phyloP scores from a whole-genome alignment of 1,140 invertebrate species.

The Protaetia brevitarsis region DNA sequence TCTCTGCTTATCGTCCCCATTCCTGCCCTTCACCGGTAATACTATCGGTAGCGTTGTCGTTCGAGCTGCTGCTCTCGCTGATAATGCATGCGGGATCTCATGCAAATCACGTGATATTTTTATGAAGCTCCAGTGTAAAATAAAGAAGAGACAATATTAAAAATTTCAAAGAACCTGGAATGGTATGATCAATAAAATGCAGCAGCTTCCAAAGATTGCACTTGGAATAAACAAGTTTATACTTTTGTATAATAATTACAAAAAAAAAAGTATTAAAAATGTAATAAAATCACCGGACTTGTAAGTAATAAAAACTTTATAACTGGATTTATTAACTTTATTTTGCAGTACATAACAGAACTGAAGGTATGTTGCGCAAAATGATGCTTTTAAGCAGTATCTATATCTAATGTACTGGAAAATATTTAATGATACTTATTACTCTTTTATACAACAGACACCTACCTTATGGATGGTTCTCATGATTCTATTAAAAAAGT shows the following conservation, averaged over 20 bases:
- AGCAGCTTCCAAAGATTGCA: not conserved
- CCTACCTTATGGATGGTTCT: no score
- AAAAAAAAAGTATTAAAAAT: not conserved
- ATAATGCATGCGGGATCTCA: not conserved
- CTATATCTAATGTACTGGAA: no score
- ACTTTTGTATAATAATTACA: not conserved
- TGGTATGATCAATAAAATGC: slow-evolving; percentile 5
- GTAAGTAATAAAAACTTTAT: no score
- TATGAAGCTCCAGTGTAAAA: not conserved
- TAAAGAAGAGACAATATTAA: slow-evolving; percentile 9
- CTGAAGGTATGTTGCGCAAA: no score
- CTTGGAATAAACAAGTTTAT: not conserved
- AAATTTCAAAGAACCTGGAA: not conserved
- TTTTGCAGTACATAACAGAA: no score
- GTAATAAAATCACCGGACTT: not conserved
- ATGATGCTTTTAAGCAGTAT: no score
- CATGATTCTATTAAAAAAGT: no score
- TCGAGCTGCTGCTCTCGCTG: not conserved
- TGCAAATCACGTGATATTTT: slow-evolving; percentile 13
- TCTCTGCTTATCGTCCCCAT: not conserved
- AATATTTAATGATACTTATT: no score
- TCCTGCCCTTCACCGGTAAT: not conserved
- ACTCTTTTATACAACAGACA: no score
- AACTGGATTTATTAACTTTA: no score
- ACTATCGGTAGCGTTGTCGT: not conserved